These are phyloP conservation scores for Oligia strigilis DNA, from an alignment of 2,888 invertebrate species.

Conservation along the genomic window DNA sequence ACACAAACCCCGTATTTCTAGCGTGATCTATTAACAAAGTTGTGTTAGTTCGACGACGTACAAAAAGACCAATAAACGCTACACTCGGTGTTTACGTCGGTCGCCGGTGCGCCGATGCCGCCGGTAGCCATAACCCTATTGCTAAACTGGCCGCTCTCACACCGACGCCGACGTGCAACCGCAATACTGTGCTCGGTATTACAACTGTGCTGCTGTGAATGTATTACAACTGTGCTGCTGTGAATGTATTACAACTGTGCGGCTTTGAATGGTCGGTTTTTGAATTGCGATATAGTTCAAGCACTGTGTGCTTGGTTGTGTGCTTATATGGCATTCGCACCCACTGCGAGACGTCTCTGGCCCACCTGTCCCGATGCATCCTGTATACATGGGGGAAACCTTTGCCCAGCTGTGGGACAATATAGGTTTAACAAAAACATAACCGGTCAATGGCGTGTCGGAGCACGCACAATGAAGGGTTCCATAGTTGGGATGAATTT, in stretches of 20 bases:
- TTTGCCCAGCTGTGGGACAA: not conserved
- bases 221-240: not conserved
- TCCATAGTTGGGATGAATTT: not conserved
- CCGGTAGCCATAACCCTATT: conserved; percentile 51
- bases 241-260: not conserved
- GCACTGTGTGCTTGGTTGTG: not conserved
- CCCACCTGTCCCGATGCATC: not conserved
- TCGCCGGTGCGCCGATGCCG: not conserved
- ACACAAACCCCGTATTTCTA: conserved; percentile 28
- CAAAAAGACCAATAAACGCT: conserved; percentile 51
- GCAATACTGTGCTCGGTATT: not conserved
- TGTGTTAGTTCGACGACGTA: conserved; percentile 29
- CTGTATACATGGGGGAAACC: not conserved
- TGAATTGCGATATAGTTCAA: not conserved
- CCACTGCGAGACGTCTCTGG: too few species aligned
- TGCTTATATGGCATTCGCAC: not conserved
- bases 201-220: not conserved
- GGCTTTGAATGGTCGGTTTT: not conserved
- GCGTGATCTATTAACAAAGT: conserved; percentile 50
- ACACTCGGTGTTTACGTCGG: conserved; percentile 41
- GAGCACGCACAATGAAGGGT: not conserved
- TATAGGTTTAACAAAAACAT: not conserved
- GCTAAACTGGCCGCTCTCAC: conserved; percentile 45
- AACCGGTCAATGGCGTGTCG: not conserved
- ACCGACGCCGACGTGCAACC: conserved; percentile 44